Conservation (phyloP, 2,797 vertebrate species). For the Propithecus perrieri region DNA sequence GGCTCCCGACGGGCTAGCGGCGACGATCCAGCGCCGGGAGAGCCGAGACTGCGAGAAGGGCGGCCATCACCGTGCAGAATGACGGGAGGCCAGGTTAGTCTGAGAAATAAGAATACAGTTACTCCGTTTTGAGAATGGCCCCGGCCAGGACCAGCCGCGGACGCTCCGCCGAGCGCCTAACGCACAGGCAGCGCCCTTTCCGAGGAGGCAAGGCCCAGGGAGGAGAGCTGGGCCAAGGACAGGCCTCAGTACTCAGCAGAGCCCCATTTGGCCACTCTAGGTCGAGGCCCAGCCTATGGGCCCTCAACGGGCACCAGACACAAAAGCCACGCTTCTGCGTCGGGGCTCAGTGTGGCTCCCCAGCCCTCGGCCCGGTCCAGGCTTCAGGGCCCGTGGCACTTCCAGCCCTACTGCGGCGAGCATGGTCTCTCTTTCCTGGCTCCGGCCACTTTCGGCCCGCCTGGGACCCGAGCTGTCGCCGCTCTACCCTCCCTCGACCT, state of each 20-base stretch:
- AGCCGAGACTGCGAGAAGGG: not conserved
- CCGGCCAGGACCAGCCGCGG: not conserved
- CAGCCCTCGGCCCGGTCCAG: not conserved
- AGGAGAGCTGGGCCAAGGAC: not conserved
- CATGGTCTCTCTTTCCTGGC: not conserved
- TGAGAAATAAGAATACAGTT: conserved; percentile 38
- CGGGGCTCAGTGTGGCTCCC: not conserved
- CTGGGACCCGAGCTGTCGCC: not conserved
- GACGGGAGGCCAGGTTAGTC: conserved; percentile 50
- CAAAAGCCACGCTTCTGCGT: conserved; percentile 22
- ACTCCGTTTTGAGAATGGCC: not conserved
- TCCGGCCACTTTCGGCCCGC: not conserved
- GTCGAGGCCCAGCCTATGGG: not conserved
- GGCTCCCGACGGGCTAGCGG: conserved; percentile 17
- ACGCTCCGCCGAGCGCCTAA: not conserved
- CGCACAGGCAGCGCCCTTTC: not conserved
- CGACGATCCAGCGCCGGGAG: not conserved
- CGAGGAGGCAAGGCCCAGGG: not conserved
- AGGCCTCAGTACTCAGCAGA: not conserved
- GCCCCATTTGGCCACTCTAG: not conserved
- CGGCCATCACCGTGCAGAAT: not conserved
- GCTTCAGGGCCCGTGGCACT: not conserved
- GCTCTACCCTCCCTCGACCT: not conserved
- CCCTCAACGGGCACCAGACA: not conserved
- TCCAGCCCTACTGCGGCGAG: not conserved